Evolutionary conservation across 2,797 vertebrate species (phyloP).

Genomic region (Manis javanica): DNA sequence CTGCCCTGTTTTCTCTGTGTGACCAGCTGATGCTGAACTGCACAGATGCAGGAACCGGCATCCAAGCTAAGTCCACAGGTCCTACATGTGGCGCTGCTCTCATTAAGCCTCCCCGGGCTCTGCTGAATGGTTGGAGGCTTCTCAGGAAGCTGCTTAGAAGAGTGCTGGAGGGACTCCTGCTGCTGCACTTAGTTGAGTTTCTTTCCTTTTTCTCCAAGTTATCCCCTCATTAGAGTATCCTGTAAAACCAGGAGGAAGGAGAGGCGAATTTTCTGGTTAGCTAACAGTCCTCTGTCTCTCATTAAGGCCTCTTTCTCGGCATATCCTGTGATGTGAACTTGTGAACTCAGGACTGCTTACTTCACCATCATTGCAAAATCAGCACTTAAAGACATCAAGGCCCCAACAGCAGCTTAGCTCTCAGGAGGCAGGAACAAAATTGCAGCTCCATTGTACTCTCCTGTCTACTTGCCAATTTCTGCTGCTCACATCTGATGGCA

Average conservation of each 20-base stretch:
- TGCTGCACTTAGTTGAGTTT: constrained; percentile 77
- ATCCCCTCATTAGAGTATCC: constrained; percentile 79
- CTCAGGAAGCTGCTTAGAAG: constrained; percentile 73
- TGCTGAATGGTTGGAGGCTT: constrained; percentile 62
- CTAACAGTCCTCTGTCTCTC: constrained; percentile 66
- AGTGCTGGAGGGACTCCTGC: constrained; percentile 74
- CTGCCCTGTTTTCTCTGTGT: not conserved
- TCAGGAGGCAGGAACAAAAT: constrained; percentile 73
- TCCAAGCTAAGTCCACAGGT: not conserved
- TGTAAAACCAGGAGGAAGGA: constrained; percentile 82
- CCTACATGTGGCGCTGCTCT: not conserved
- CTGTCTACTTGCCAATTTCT: not conserved
- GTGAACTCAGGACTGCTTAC: constrained; percentile 75
- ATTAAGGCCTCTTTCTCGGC: constrained; percentile 70
- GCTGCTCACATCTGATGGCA: constrained; percentile 30
- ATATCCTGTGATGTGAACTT: constrained; percentile 76
- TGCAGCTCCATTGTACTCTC: constrained; percentile 40
- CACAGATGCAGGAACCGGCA: not conserved
- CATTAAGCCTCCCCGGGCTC: constrained; percentile 54
- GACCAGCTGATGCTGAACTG: not conserved
- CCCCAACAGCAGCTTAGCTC: constrained; percentile 59
- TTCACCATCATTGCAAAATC: constrained; percentile 73
- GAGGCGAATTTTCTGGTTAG: constrained; percentile 68
- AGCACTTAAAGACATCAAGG: constrained; percentile 78
- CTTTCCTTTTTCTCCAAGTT: constrained; percentile 70